Evolutionary conservation across 2,113 vertebrate species (phyloP), one percentile per base, ranked within the genome.

Genomic region (Hydrochoerus hydrochaeris): DNA sequence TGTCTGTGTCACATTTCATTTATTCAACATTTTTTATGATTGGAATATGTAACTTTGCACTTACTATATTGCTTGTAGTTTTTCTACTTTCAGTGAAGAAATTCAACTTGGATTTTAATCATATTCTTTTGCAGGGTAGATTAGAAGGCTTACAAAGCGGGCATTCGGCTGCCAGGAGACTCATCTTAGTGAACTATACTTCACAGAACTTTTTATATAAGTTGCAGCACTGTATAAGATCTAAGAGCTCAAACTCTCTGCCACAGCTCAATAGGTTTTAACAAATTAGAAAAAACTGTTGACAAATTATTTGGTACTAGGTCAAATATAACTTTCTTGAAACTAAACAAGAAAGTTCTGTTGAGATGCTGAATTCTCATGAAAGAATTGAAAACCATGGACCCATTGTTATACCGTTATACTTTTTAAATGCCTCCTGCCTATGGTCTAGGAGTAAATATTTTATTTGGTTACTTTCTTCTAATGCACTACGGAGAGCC

Each of bases 261-360:
- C 60, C 32, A 57, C 5, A 49, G 35, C 7, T 86, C 30, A 82
- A 19, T n/a, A 83, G 32, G 57, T 78, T 94, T 96, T 90, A 38
- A 60, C 24, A 83, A 83, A 38, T 71, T 83, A 86, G 22, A 94
- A 95, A 73, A 90, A 94, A 90, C 77, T 32, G 38, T 82, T 86
- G 85, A 52, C 60, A 89, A 91, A 86, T 87, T 44, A 62, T 92
- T 82, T 91, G 73, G 17, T 9, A 80, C 28, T 46, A 91, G 30
- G 11, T 94, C 71, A 63, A 22, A 5, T 4, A 57, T 32, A 69
- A n/a, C n/a, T n/a, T n/a, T n/a, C n/a, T n/a, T n/a, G n/a, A n/a
- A n/a, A n/a, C n/a, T n/a, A n/a, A n/a, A n/a, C 17, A 63, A 69
- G 63, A 78, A 44, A 71, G 0, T 62, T n/a, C 28, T 91, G 16